phyloP scores from a whole-genome alignment of 1,140 invertebrate species.

The Megalopta genalis region DNA sequence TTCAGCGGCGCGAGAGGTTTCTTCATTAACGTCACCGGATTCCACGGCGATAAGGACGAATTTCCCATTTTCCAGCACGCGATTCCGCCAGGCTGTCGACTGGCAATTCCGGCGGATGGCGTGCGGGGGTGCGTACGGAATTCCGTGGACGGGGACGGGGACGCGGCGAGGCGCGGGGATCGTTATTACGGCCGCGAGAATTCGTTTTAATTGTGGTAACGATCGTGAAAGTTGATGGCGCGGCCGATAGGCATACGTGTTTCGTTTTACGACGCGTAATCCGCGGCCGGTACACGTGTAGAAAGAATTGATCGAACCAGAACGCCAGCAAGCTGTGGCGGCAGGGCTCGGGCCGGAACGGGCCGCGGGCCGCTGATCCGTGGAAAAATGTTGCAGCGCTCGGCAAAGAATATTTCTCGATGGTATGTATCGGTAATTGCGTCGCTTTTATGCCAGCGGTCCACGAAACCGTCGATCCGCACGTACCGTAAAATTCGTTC shows the following conservation, averaged over 20 bases:
- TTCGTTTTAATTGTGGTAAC: slow-evolving; percentile 33
- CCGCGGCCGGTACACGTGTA: slow-evolving; percentile 26
- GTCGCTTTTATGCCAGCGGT: neutral
- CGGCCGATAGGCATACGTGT: slow-evolving; percentile 5
- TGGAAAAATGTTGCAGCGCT: neutral
- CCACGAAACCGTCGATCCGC: neutral
- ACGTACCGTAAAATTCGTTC: neutral
- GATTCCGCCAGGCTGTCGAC: neutral
- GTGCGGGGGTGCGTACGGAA: neutral
- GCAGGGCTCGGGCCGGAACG: too few species aligned
- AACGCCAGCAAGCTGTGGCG: neutral
- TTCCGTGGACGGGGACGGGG: neutral
- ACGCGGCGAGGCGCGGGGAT: neutral
- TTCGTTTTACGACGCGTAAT: slow-evolving; percentile 3
- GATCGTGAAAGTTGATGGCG: slow-evolving; percentile 12
- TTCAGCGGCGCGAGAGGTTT: neutral
- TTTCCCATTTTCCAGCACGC: neutral
- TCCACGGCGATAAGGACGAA: neutral
- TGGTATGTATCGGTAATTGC: neutral
- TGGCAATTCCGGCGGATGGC: neutral
- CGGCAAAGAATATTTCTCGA: neutral
- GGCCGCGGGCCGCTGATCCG: neutral
- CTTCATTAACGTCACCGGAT: slow-evolving; percentile 12
- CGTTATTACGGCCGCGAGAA: slow-evolving; percentile 38
- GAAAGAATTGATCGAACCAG: slow-evolving; percentile 28